A percentile compares a stretch with the other conserved stretches of the same genome.
Conservation (phyloP, 1,140 invertebrate genomes). For the Zaprionus lachaisei region DNA sequence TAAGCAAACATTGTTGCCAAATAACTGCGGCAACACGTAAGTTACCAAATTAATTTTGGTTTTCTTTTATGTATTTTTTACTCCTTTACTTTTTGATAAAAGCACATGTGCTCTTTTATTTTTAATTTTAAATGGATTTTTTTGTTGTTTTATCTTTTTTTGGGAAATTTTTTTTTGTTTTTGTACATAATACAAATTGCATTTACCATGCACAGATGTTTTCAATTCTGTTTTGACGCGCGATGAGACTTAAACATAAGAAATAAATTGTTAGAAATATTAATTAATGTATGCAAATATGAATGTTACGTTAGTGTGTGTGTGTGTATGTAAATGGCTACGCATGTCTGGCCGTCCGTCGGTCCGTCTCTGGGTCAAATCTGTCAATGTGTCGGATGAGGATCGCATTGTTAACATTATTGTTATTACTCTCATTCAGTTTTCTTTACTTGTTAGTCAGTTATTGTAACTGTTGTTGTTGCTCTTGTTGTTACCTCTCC, state of each 20-base stretch:
- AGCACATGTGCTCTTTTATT: constrained; percentile 45
- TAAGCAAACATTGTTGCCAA: constrained; percentile 50
- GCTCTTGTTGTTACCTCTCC: constrained; percentile 7
- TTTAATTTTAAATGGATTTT: constrained; percentile 45
- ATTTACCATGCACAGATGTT: constrained; percentile 54
- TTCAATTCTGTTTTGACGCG: constrained; percentile 42
- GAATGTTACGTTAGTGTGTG: constrained; percentile 48
- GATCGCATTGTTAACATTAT: constrained; percentile 30
- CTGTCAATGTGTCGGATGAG: constrained; percentile 7
- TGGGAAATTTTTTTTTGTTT: constrained; percentile 51
- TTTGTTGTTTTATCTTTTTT: constrained; percentile 27
- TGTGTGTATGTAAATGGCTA: constrained; percentile 62
- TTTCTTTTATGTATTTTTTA: constrained; percentile 31
- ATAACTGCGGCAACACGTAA: constrained; percentile 60
- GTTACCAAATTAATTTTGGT: constrained; percentile 55
- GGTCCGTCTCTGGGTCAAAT: constrained; percentile 18
- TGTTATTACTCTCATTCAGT: constrained; percentile 15
- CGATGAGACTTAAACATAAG: constrained; percentile 70
- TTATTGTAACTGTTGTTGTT: constrained; percentile 32
- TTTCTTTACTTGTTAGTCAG: constrained; percentile 32
- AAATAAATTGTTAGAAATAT: constrained; percentile 79
- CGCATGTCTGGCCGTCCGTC: constrained; percentile 54
- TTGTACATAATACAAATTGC: constrained; percentile 80
- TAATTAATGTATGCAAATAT: constrained; percentile 69
- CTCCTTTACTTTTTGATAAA: constrained; percentile 33